Base-by-base conservation (phyloP, 2,797 vertebrate genomes). In the Lophotriccus pileatus region DNA sequence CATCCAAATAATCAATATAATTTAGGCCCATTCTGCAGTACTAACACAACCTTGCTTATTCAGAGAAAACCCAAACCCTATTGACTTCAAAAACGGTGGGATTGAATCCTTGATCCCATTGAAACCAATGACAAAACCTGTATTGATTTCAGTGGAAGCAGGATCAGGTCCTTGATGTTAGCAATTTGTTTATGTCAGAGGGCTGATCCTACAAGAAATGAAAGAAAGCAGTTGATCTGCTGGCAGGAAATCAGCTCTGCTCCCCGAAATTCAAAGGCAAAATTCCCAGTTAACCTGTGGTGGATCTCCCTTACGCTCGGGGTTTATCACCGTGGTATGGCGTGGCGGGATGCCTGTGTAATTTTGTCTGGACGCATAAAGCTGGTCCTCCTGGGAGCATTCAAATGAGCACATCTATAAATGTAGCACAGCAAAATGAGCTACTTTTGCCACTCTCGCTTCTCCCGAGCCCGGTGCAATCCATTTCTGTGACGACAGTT, bases 401-500 rank as follows among this genome's bases (percentile, higher is more conserved):
- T 92, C 78, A 80, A 30, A 95, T 76, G 88, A 91, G 90, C 78
- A 44, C 77, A 56, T 95, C 94, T 93, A 59, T 94, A 93, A 95
- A 86, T 73, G 88, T 72, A 77, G 66, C 16, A 13, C 62, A 39
- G 94, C 89, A 88, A 89, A 96, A 93, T 17, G 53, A 96, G 91
- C 88, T 93, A 21, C 88, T 94, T 91, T 88, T 93, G 92, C 88
- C 69, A 50, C 90, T 96, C 92, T 83, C 43, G 8, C 37, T 83
- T 94, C 94, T 91, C 81, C 78, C 14, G 6, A 92, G 92, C 87
- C 90, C 22, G 13, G 84, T 84, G 69, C 87, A 72, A 96, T 94
- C 91, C 95, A 87, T 92, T 95, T 93, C 90, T 89, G 70, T 84
- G 92, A 87, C 89, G 74, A 91, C 86, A 76, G 90, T 84, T 95